A percentile compares a stretch with the other conserved stretches of the same genome.
Evolutionary conservation across 2,113 vertebrate species (phyloP).

Genomic region (Elaphurus davidianus): DNA sequence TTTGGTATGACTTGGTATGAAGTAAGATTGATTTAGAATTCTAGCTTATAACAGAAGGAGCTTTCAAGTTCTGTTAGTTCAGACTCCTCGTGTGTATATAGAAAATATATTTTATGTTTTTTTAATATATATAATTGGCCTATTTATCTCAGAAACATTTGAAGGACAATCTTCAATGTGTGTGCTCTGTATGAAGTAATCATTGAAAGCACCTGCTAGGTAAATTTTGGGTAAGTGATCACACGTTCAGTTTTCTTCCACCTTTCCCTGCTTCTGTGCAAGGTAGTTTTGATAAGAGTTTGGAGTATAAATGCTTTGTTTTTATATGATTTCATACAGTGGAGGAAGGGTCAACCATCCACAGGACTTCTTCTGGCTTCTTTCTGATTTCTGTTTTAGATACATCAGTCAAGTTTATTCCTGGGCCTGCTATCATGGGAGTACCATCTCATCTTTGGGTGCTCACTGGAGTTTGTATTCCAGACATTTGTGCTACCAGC

Average conservation of each 20-base stretch:
- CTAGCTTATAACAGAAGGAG: neutral
- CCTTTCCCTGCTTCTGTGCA: neutral
- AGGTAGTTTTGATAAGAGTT: neutral
- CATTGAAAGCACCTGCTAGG: neutral
- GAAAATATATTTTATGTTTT: neutral
- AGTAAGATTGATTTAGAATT: conserved; percentile 7
- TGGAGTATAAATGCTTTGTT: neutral
- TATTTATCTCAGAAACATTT: neutral
- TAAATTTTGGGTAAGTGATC: neutral
- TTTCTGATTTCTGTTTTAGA: neutral
- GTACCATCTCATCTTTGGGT: neutral
- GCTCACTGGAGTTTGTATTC: neutral
- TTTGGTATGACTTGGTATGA: neutral
- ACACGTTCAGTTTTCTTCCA: neutral
- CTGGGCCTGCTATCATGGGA: no score
- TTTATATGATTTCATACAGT: neutral
- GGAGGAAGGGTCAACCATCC: neutral
- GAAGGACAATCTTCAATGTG: neutral
- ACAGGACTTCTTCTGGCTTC: neutral
- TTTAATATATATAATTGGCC: neutral
- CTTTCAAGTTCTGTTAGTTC: conserved; percentile 16
- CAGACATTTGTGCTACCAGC: neutral
- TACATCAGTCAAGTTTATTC: accelerated
- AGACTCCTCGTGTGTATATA: neutral
- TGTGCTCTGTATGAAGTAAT: neutral